Evolutionary conservation across 1,140 invertebrate genomes (phyloP).

Genomic region (Dermatophagoides farinae): DNA sequence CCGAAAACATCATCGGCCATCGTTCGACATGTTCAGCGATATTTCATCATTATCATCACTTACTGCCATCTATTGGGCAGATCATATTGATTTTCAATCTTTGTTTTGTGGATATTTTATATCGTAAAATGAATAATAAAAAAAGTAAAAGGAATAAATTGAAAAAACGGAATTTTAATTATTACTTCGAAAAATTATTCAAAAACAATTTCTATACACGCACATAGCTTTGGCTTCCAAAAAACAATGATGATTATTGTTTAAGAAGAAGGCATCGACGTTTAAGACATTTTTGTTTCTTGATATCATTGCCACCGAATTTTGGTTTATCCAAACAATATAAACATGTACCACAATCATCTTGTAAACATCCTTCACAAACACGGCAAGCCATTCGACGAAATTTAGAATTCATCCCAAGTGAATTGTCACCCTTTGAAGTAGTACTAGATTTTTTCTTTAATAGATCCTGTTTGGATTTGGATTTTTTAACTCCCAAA

Average conservation of each 20-base stretch:
- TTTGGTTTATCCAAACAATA: slow-evolving; percentile 15
- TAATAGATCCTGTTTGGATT: too few species aligned
- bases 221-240: background rate
- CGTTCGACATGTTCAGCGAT: too few species aligned
- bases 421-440: background rate
- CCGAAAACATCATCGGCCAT: slow-evolving; percentile 4
- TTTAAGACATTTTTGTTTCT: slow-evolving; percentile 11
- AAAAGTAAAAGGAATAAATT: too few species aligned
- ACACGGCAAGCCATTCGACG: slow-evolving; percentile 7
- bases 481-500: too few species aligned
- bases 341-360: slow-evolving; percentile 14
- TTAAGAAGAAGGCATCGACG: slow-evolving; percentile 2
- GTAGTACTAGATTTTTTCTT: too few species aligned
- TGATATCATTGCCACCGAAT: slow-evolving; percentile 9
- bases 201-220: background rate
- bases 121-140: too few species aligned
- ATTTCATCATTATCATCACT: too few species aligned
- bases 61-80: too few species aligned
- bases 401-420: background rate
- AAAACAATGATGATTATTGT: background rate
- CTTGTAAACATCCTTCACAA: slow-evolving; percentile 11
- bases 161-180: too few species aligned
- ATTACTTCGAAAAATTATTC: too few species aligned
- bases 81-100: too few species aligned
- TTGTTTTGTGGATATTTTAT: too few species aligned